Evolutionary conservation across 2,113 vertebrate species (phyloP).

Genomic region (Neogale vison): DNA sequence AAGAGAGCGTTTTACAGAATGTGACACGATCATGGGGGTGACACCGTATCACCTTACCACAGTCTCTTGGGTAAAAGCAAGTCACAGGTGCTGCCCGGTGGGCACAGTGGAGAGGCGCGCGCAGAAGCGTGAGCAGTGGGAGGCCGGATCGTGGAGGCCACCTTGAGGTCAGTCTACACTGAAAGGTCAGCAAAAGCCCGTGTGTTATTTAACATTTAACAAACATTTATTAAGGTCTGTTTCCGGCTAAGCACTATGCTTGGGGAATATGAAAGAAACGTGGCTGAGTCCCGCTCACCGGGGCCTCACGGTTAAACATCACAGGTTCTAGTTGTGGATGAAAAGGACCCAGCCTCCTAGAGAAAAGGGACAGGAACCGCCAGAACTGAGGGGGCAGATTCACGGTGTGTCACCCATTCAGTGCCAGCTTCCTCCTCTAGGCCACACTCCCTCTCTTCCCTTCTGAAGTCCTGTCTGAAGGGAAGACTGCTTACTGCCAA

Average conservation of each 20-base stretch:
- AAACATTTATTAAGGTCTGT: background rate
- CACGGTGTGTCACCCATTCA: background rate
- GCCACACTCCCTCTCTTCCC: background rate
- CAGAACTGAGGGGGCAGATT: background rate
- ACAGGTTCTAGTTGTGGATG: background rate
- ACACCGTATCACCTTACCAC: background rate
- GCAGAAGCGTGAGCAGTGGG: background rate
- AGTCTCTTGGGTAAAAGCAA: background rate
- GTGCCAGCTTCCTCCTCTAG: background rate
- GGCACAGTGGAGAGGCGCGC: background rate
- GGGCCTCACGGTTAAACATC: background rate
- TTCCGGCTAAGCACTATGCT: background rate
- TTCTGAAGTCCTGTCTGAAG: background rate
- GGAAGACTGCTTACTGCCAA: background rate
- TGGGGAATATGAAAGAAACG: background rate
- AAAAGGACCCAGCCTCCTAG: background rate
- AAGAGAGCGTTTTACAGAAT: constrained; percentile 16
- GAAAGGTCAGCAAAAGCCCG: background rate
- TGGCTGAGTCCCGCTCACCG: background rate
- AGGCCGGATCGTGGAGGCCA: background rate
- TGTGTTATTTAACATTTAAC: constrained; percentile 25
- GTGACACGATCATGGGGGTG: background rate
- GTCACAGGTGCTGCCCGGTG: background rate
- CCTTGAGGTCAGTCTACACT: background rate
- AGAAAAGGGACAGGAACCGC: background rate